These are phyloP conservation scores for Penaeus chinensis DNA, from an alignment of 1,140 invertebrate genomes.

Conservation along the genomic window DNA sequence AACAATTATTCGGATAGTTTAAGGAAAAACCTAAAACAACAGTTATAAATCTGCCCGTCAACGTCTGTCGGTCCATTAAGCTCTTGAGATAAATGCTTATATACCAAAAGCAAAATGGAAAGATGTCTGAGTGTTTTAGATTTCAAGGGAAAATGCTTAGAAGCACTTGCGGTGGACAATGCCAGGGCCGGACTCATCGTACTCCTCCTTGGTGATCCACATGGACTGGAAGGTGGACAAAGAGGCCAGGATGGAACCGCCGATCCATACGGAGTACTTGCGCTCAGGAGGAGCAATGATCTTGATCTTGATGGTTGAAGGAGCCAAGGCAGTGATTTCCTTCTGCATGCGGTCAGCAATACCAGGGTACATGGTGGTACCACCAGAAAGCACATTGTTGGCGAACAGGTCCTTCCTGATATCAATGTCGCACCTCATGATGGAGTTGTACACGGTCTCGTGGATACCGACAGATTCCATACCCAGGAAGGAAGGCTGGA, in stretches of 20 bases:
- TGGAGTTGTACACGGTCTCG: conserved; percentile 88
- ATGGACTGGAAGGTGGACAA: conserved; percentile 91
- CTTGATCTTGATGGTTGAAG: conserved; percentile 91
- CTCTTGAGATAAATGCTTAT: too few relatives aligned
- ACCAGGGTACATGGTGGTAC: conserved; percentile 85
- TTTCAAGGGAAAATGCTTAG: conserved; percentile 67
- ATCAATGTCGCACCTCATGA: conserved; percentile 90
- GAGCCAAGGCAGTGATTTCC: conserved; percentile 88
- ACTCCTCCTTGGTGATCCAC: conserved; percentile 86
- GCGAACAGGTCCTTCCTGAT: conserved; percentile 82
- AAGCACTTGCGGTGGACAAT: conserved; percentile 76
- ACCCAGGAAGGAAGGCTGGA: conserved; percentile 83
- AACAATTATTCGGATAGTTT: too few relatives aligned
- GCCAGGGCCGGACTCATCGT: conserved; percentile 72
- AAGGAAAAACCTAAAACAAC: too few relatives aligned
- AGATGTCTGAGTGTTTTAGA: too few relatives aligned
- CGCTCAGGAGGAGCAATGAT: conserved; percentile 93
- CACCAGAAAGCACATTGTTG: conserved; percentile 87
- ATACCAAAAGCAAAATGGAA: too few relatives aligned
- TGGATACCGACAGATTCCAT: conserved; percentile 87
- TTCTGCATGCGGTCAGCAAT: conserved; percentile 88
- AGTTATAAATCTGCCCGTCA: too few relatives aligned
- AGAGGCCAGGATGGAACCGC: conserved; percentile 86
- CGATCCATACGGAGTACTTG: conserved; percentile 94
- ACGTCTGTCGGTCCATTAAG: too few relatives aligned